Conservation (phyloP, 1,140 invertebrate genomes). For the Scylla paramamosain region DNA sequence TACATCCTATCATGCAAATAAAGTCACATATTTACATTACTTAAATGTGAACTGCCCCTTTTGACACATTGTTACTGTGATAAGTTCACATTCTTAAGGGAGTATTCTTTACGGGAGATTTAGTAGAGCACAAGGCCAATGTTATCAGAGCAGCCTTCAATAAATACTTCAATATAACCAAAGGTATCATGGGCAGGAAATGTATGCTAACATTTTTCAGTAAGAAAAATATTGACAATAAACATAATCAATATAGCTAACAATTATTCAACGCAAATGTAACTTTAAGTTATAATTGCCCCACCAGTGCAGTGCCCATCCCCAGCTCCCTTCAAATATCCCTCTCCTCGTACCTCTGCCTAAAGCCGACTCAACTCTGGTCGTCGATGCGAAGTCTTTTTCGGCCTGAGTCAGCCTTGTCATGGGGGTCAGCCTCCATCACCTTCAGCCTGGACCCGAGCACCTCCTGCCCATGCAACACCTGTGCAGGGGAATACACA, state of each 20-base stretch:
- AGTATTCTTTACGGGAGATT: neutral
- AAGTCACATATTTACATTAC: conserved; percentile 43
- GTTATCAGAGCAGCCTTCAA: neutral
- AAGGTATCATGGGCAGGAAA: neutral
- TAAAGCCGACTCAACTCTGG: conserved; percentile 53
- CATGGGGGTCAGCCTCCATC: conserved; percentile 91
- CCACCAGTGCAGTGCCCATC: neutral
- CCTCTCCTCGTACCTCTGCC: conserved; percentile 61
- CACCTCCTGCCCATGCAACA: conserved; percentile 90
- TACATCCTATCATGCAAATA: conserved; percentile 41
- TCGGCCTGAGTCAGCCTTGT: conserved; percentile 76
- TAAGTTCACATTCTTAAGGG: neutral
- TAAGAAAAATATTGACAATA: neutral
- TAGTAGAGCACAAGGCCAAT: neutral
- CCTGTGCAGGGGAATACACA: conserved; percentile 79
- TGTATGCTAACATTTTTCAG: neutral
- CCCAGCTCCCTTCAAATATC: neutral
- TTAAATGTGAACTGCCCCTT: conserved; percentile 9
- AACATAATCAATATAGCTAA: neutral
- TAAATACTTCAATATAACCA: neutral
- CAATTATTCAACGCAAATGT: conserved; percentile 7
- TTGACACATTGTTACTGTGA: neutral
- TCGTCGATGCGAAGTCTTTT: conserved; percentile 77
- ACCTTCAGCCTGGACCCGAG: conserved; percentile 92
- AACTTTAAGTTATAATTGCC: neutral